phyloP scores from a whole-genome alignment of 2,113 vertebrate species.

The Microtus ochrogaster region DNA sequence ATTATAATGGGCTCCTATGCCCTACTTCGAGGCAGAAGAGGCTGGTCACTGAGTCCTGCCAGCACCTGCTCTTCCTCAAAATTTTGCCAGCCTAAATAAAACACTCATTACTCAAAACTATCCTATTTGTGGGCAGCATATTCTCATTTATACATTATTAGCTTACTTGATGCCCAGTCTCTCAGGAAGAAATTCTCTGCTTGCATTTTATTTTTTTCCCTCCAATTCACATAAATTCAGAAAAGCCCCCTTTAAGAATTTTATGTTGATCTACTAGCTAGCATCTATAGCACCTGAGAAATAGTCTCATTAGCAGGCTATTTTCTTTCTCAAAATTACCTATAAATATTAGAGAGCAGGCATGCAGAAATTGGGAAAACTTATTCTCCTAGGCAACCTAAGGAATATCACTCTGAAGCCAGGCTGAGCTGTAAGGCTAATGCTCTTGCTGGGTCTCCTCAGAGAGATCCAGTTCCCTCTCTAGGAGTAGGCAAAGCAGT shows the following conservation, averaged over 20 bases:
- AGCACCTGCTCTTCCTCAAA: not conserved
- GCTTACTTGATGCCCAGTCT: not conserved
- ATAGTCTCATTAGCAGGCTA: not conserved
- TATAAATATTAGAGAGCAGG: not conserved
- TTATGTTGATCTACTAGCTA: not conserved
- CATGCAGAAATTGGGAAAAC: slow-evolving; percentile 43
- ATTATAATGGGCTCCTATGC: not conserved
- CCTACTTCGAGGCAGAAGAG: not conserved
- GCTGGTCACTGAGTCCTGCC: not conserved
- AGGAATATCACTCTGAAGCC: not conserved
- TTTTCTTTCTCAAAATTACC: slow-evolving; percentile 54
- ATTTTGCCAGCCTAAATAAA: not conserved
- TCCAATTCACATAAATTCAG: not conserved
- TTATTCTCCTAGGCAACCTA: slow-evolving; percentile 48
- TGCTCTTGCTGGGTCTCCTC: not conserved
- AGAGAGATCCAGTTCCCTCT: not conserved
- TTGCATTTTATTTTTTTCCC: not conserved
- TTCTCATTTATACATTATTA: not conserved
- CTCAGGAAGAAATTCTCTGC: not conserved
- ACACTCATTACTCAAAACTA: not conserved
- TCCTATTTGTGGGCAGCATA: no score
- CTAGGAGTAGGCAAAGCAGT: not conserved
- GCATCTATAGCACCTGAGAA: not conserved
- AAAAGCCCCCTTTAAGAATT: not conserved
- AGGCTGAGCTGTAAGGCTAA: not conserved